Evolutionary conservation across 2,797 vertebrate species (phyloP), one percentile per base, ranked within the genome.

Genomic region (Scomberomorus guttatus): DNA sequence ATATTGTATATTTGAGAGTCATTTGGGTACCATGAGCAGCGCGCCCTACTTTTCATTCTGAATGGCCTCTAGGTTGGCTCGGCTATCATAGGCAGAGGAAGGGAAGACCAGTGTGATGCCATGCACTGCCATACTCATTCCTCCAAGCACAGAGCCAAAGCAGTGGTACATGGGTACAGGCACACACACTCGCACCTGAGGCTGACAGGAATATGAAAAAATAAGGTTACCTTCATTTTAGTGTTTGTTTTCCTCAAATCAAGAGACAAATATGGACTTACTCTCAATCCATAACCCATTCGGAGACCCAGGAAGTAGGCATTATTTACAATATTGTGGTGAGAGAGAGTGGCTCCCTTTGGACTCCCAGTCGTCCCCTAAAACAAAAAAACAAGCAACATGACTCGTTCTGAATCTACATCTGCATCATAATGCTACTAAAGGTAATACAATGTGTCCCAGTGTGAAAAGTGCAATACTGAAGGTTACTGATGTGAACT

Each of bases 311-410:
- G 0, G 10, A 96, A 80, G 25, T 92, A 87, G 50, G 95, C 92
- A 4, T 98, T 99, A 83, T 99, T 99, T 63, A 99, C 94, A 46
- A 98, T 95, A 39, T 93, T 90, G 76, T 91, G 86, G 48, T 93
- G 91, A 29, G 91, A 92, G 14, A 93, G 90, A n/a, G 94, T 95
- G 67, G 95, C 96, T 82, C 96, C 97, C 91, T 98, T 98, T 62
- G 97, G 97, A 58, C 48, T 95, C 48, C 97, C 97, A 0, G 97
- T 98, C 0, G 97, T 98, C 6, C 98, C 98, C 97, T 98, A 78
- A 34, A 92, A 83, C 12, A 72, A 24, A 52, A 6, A 7, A 74
- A 77, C n/a, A 52, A 67, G n/a, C 2, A 57, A 8, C 20, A 52
- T 24, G 1, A 50, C 14, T 12, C 4, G 0, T 44, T 56, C 6